Conservation (phyloP, 1,140 invertebrate genomes). For the Trichonephila clavipes region DNA sequence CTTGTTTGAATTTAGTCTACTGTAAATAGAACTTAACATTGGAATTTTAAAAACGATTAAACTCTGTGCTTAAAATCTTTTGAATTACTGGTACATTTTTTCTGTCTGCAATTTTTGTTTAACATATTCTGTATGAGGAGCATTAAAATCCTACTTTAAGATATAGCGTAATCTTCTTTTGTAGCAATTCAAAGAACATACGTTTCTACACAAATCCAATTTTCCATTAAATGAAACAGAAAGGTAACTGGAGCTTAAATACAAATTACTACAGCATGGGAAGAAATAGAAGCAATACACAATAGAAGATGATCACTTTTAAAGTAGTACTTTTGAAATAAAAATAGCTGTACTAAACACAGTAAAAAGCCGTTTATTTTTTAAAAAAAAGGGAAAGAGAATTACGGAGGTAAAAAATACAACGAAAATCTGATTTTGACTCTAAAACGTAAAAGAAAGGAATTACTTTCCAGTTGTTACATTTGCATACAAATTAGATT, state of each 20-base stretch:
- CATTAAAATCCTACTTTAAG: no score
- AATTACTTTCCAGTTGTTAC: background rate
- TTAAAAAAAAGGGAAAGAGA: background rate
- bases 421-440: background rate
- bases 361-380: no score
- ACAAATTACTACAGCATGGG: background rate
- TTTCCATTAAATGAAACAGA: background rate
- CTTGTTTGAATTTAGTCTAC: no score
- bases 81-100: no score
- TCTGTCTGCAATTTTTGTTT: no score
- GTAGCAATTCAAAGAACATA: background rate
- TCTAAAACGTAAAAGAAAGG: background rate
- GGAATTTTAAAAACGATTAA: background rate
- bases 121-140: no score
- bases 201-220: background rate
- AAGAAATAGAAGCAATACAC: background rate
- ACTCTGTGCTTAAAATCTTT: background rate
- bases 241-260: background rate
- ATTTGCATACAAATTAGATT: conserved; percentile 40
- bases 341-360: background rate
- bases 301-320: background rate
- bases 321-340: background rate
- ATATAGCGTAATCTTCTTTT: background rate
- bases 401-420: background rate
- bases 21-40: no score